Evolutionary conservation across 2,113 vertebrate genomes (phyloP), one percentile per base, ranked within the genome.

Genomic region (Platichthys stellatus): DNA sequence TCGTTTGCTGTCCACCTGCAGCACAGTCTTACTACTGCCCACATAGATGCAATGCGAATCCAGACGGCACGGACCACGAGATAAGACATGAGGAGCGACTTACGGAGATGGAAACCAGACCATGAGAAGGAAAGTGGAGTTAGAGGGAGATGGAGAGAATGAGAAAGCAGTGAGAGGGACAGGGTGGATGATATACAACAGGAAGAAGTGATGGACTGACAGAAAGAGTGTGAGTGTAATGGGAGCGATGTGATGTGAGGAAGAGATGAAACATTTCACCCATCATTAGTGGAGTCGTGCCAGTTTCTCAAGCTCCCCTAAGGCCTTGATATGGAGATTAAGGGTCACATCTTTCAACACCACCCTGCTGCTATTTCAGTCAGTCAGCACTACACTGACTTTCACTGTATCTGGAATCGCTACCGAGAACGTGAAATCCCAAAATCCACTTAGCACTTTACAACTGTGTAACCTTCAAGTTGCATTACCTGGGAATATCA

Each of bases 181-280:
- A 43, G 20, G 40, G 54, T 2, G 26, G 26, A 31, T 12, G 49
- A 54, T 9, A 80, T 40, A 69, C 53, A 45, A 76, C 67, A 45
- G 43, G 20, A 49, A 54, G 2, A 20, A 14, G 9, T 66, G 59
- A 59, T 21, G 28, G 49, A 60, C 38, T 21, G 47, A 60, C 3
- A 76, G 64, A 58, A 15, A 62, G 43, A 64, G 53, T 54, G 35
- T 31, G 18, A 69, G 76, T 63, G 82, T 64, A 59, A 72, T 69
- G 72, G 78, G 74, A 74, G 76, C 71, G 68, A 74, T 72, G 67
- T 45, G 74, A 79, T 76, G 87, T 51, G 74, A 79, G 73, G 87
- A 77, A 67, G 75, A 89, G 84, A 85, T 91, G 63, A 92, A 90
- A 77, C 75, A 59, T 85, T 83, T 81, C 82, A 81, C 26, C 78